phyloP scores from a whole-genome alignment of 2,888 invertebrate species.

The Spisula subtruncata region DNA sequence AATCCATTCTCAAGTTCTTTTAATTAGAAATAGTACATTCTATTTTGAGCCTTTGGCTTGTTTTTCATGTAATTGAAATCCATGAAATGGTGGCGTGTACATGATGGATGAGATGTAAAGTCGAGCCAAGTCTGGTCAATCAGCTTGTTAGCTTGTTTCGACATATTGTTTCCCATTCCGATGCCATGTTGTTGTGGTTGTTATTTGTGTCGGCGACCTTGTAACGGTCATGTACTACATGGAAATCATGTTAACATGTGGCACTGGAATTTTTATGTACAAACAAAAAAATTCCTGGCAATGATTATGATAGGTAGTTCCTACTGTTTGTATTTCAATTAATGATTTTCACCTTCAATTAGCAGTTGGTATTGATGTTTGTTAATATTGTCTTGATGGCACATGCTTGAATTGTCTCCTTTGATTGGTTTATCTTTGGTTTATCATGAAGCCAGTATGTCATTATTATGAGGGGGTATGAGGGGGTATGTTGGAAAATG shows the following conservation, averaged over 20 bases:
- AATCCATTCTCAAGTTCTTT: no score
- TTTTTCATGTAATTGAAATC: no score
- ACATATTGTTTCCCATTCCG: not conserved
- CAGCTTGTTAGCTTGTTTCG: not conserved
- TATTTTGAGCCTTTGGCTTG: no score
- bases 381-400: not conserved
- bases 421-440: not conserved
- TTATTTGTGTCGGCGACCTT: not conserved
- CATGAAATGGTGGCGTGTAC: no score
- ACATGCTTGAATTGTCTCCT: not conserved
- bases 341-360: conserved; percentile 15
- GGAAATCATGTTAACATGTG: conserved; percentile 10
- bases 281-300: not conserved
- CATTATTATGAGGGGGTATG: no score
- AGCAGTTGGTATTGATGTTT: not conserved
- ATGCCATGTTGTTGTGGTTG: not conserved
- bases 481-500: no score
- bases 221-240: not conserved
- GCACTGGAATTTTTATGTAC: conserved; percentile 20
- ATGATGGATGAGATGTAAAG: not conserved
- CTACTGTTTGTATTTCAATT: not conserved
- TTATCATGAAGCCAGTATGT: no score
- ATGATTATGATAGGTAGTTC: not conserved
- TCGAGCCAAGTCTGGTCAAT: not conserved
- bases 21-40: no score